phyloP scores from a whole-genome alignment of 2,113 vertebrate species.

The Piaya cayana region DNA sequence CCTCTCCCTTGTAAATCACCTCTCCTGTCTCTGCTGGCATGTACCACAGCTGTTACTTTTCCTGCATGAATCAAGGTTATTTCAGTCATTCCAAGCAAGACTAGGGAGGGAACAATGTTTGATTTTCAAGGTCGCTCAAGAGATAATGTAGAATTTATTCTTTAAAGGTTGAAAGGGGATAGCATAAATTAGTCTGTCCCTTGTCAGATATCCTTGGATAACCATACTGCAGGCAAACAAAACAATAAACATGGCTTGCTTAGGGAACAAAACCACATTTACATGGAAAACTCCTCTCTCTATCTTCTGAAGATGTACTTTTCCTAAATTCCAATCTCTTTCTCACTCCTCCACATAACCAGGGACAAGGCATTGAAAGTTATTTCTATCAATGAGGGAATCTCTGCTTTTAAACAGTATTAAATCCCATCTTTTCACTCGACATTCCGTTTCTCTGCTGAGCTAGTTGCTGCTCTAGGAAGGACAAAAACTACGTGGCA shows the following conservation, averaged over 20 bases:
- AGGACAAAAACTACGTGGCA: not conserved
- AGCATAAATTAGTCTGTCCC: not conserved
- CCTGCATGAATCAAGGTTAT: not conserved
- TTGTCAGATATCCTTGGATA: constrained; percentile 17
- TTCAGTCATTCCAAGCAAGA: constrained; percentile 13
- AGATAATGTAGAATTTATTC: not conserved
- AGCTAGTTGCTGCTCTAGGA: not conserved
- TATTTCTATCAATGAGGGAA: not conserved
- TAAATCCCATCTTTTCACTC: not conserved
- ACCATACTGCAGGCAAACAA: not conserved
- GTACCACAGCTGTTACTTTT: not conserved
- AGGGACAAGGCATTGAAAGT: not conserved
- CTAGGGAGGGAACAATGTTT: not conserved
- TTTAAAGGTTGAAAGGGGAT: constrained; percentile 6
- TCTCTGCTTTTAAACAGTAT: not conserved
- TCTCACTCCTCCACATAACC: not conserved
- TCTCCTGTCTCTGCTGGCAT: not conserved
- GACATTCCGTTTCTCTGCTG: not conserved
- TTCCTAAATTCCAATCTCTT: not conserved
- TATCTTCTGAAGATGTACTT: not conserved
- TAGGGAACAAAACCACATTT: not conserved
- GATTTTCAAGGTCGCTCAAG: constrained; percentile 22
- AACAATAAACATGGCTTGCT: not conserved
- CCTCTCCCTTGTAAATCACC: not conserved
- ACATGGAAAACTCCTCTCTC: not conserved